Conservation (phyloP, 1,140 invertebrate genomes). For the Anastrepha obliqua region DNA sequence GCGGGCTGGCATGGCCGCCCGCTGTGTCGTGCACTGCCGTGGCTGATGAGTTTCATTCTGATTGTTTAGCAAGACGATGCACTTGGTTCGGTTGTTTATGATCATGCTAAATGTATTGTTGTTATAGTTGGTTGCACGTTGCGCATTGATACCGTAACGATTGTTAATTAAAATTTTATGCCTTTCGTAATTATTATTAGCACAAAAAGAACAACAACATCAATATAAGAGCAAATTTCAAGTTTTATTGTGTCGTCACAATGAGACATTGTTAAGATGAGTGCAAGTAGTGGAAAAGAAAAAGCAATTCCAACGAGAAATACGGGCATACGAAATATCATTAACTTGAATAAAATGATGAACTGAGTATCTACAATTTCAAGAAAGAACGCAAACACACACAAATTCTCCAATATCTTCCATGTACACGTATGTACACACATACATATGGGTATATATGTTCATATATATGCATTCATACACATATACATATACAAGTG, state of each 20-base stretch:
- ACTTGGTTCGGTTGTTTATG: background rate
- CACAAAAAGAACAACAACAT: background rate
- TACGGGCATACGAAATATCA: no score
- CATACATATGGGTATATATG: background rate
- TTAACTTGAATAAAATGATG: background rate
- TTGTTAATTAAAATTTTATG: constrained; percentile 49
- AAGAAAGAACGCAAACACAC: no score
- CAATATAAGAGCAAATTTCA: background rate
- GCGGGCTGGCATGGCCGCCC: constrained; percentile 12
- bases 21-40: background rate
- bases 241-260: background rate
- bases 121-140: background rate
- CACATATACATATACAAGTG: no score
- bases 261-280: background rate
- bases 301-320: background rate
- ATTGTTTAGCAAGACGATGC: constrained; percentile 10
- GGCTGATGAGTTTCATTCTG: constrained; percentile 29
- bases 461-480: background rate
- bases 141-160: constrained; percentile 11
- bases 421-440: background rate
- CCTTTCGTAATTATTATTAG: background rate
- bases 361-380: no score
- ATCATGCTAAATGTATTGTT: no score
- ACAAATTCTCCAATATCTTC: background rate
- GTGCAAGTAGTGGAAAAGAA: background rate